Evolutionary conservation across 2,888 invertebrate species (phyloP), one percentile per base, ranked within the genome.

Genomic region (Rotaria sp.): DNA sequence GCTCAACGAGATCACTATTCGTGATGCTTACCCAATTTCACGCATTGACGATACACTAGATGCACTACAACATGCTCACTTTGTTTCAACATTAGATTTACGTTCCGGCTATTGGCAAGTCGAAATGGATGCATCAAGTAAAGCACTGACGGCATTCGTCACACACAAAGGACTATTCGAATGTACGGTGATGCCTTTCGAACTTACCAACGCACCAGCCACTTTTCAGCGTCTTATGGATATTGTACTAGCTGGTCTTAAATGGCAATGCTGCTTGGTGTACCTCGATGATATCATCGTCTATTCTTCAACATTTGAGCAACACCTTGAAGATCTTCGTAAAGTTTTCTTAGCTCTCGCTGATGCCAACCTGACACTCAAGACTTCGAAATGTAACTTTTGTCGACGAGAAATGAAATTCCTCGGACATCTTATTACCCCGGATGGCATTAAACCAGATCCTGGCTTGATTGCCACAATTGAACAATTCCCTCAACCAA

Each of bases 241-340:
- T 75, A 85, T 87, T 13, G 88, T 88, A 2, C 87, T 90, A 38
- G 86, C 87, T 0, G 89, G 88, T 0, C 67, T 90, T 30, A 87
- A 88, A 26, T 88, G 87, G 87, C 84, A 85, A 13, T 86, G 87
- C 18, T 89, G 89, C 85, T 89, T 91, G 48, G 89, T 90, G 0
- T 91, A 90, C 86, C 84, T 91, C 21, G 90, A 91, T 85, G 90
- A 91, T 87, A 89, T 90, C 15, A 88, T 91, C 21, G 86, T 89
- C 1, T 88, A 86, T 67, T 87, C 87, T 13, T 55, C 87, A 59
- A 87, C 86, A 3, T 88, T 88, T 74, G 87, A 88, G 24, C 87
- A 88, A 52, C 88, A 88, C 74, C 24, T 88, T 24, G 38, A 86
- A 4, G 84, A 87, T 48, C 41, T 89, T 18, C 52, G 30, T 55